These are phyloP conservation scores for Chrysodeixis includens DNA, from an alignment of 2,888 invertebrate genomes.

Conservation along the genomic window DNA sequence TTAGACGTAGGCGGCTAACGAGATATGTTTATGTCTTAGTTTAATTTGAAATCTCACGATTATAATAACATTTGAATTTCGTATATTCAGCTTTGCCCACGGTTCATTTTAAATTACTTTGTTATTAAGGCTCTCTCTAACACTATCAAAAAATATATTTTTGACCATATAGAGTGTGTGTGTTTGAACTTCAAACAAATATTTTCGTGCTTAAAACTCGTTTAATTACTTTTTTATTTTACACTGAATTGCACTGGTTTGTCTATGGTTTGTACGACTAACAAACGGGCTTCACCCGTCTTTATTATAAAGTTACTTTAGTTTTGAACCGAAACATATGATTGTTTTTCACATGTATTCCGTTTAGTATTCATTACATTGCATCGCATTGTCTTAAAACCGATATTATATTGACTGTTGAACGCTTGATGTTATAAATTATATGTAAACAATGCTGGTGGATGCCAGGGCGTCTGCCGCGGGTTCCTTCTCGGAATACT, in stretches of 20 bases:
- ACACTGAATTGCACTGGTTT: too few relatives aligned
- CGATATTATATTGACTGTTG: constrained; percentile 22
- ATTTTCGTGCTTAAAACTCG: too few relatives aligned
- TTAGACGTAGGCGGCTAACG: background rate
- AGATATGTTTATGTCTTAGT: background rate
- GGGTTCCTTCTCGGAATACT: constrained; percentile 51
- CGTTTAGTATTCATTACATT: constrained; percentile 53
- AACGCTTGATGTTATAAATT: constrained; percentile 54
- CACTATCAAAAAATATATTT: too few relatives aligned
- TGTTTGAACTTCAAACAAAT: too few relatives aligned
- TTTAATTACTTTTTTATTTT: too few relatives aligned
- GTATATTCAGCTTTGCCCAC: background rate
- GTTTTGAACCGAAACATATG: constrained; percentile 10
- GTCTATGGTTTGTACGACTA: too few relatives aligned
- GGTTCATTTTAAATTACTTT: background rate
- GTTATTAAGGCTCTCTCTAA: too few relatives aligned
- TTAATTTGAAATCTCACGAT: background rate
- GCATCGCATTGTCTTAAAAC: constrained; percentile 53
- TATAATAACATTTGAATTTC: background rate
- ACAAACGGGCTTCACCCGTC: too few relatives aligned
- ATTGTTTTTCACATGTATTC: constrained; percentile 26
- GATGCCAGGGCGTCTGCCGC: constrained; percentile 50
- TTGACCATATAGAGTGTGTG: too few relatives aligned
- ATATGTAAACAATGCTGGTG: constrained; percentile 51
- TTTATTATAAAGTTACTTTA: too few relatives aligned